These are phyloP conservation scores for Xestoiulus laeticollis DNA, from an alignment of 2,888 invertebrate species.

Conservation along the genomic window DNA sequence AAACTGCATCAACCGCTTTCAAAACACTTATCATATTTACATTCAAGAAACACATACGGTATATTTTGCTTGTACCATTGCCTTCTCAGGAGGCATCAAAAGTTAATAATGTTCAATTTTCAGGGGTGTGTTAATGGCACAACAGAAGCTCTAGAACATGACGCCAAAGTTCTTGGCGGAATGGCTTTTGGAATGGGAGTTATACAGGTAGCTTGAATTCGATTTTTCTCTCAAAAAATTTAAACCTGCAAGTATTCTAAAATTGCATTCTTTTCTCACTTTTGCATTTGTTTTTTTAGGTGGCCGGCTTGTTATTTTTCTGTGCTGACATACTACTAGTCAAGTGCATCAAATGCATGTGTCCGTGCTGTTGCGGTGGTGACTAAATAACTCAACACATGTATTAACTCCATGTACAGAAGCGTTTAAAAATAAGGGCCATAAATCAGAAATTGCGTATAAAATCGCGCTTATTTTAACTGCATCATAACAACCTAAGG, in stretches of 20 bases:
- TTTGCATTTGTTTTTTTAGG: background rate
- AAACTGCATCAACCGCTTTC: no score
- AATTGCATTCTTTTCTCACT: background rate
- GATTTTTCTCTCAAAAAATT: background rate
- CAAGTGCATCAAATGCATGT: slow-evolving; percentile 14
- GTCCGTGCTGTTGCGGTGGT: slow-evolving; percentile 7
- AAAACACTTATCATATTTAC: no score
- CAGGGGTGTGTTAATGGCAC: background rate
- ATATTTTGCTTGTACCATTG: no score
- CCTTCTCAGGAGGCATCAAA: background rate
- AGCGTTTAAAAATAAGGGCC: background rate
- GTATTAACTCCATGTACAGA: no score
- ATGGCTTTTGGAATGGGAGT: background rate
- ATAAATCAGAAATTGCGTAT: background rate
- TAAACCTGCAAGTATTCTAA: background rate
- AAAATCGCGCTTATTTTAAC: background rate
- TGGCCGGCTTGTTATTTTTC: background rate
- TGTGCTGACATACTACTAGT: background rate
- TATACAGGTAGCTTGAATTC: background rate
- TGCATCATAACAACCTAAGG: background rate
- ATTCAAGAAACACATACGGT: no score
- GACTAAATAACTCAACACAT: no score
- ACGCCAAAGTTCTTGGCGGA: background rate
- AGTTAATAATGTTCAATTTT: background rate
- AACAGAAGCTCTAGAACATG: background rate